Base-by-base conservation (phyloP, 2,797 vertebrate genomes). In the Sorex maritimensis region DNA sequence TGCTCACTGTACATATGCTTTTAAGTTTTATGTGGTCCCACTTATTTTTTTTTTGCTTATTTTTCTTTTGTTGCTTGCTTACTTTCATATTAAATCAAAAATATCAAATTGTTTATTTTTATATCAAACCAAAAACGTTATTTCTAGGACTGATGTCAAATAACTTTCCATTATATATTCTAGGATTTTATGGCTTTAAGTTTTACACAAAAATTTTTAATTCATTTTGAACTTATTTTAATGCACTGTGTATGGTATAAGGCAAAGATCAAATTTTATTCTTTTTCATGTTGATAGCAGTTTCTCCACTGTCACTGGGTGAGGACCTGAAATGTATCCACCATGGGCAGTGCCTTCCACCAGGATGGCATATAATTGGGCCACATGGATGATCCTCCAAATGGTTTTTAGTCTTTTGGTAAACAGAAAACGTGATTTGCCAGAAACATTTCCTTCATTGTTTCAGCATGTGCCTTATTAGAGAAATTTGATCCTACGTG, bases 401-500 rank as follows among this genome's bases (percentile, higher is more conserved):
- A 21, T 3, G 19, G 75, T 88, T 80, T 92, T 58, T 5, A 26
- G 21, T 86, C 55, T 28, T 83, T 92, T 93, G 75, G 85, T 81
- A 63, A 86, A 74, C 69, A 49, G 68, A 93, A 75, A 88, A 91
- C 74, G 68, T 86, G 87, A 91, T 79, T 95, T 93, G 88, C 93
- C 82, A 94, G 79, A 83, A 93, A 81, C 49, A 14, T 72, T 93
- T 88, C 90, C 71, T 82, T 88, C 78, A 86, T 73, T 84, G 75
- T 92, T 95, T 92, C 55, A 84, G 67, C 67, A 49, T 94, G 88
- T 92, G 77, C 69, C 46, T 75, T 84, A 73, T 71, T 79, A 91
- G 68, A 86, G 83, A 97, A 95, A 96, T 96, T 87, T 94, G 95
- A 92, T 91, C 92, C 94, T 92, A 94, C 95, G 96, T 92, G 92